Evolutionary conservation across 2,888 invertebrate genomes (phyloP), one percentile per base, ranked within the genome.

Genomic region (Drosophila antonietae): DNA sequence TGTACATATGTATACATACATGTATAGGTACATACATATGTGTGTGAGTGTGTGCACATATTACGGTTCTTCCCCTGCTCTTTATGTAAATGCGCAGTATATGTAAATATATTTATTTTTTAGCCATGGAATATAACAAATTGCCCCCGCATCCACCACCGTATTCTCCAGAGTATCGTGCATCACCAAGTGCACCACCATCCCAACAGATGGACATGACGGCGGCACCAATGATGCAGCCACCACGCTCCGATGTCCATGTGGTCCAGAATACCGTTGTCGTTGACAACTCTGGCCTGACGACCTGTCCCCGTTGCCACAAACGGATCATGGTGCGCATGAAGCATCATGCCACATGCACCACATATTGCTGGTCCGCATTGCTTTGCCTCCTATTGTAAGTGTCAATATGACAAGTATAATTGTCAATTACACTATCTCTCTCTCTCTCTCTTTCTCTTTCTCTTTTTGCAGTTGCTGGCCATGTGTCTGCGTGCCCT

Each of bases 401-500:
- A 68, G 87, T 87, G 9, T 8, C 14, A 37, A 18, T 35, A 2
- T 4, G 4, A 7, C 10, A 33, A 12, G 33, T n/a, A 49, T 63
- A 37, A 59, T 52, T 12, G 6, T 20, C 35, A 64, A 53, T 14
- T 35, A 8, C 9, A 6, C 6, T 8, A 8, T 9, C 33, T 33
- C 9, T 33, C 33, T 20, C 49, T 49, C 1, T 39, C 28, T 9
- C 14, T 6, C 28, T 28, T 2, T 37, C 20, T 20, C 20, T 20
- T 2, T 14, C 35, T 35, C 14, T 10, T 14, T 39, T 39, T 41
- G n/a, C 63, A 88, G 76, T 0, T 76, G 68, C 73, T 87, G 68
- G 81, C 91, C 67, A 18, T 90, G 75, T 69, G 76, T 79, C 46
- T 82, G 72, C 35, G 39, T 61, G 65, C 91, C 72, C 5, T 89